Conservation (phyloP, 1,140 invertebrate genomes). For the Fopius arisanus region DNA sequence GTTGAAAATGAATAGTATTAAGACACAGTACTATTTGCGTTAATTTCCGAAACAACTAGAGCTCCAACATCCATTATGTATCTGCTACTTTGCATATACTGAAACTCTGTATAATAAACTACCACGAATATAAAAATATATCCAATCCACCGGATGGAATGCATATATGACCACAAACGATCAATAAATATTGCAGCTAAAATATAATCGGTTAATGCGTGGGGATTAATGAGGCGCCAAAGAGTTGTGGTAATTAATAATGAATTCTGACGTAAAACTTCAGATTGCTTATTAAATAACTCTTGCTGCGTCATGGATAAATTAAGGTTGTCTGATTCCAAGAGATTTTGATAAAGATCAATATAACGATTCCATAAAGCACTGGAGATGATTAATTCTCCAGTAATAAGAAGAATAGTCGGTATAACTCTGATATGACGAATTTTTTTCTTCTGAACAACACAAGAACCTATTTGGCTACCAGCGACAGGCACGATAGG, state of each 20-base stretch:
- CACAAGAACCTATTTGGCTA: constrained; percentile 52
- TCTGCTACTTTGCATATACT: constrained; percentile 43
- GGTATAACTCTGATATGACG: constrained; percentile 69
- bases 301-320: constrained; percentile 66
- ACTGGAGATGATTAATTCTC: constrained; percentile 76
- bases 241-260: constrained; percentile 78
- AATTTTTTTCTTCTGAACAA: constrained; percentile 68
- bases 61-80: background rate
- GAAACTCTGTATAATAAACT: constrained; percentile 69
- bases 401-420: constrained; percentile 72
- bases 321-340: constrained; percentile 69
- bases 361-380: constrained; percentile 84
- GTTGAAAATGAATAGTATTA: background rate
- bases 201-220: constrained; percentile 78
- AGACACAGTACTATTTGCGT: background rate
- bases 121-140: constrained; percentile 67
- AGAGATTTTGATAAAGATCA: constrained; percentile 76
- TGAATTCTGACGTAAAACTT: constrained; percentile 67
- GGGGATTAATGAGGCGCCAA: constrained; percentile 83
- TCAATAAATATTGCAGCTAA: constrained; percentile 82
- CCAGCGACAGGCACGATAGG: constrained; percentile 62
- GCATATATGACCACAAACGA: constrained; percentile 78
- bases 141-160: constrained; percentile 70
- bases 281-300: constrained; percentile 50
- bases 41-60: background rate